Evolutionary conservation across 2,797 vertebrate genomes (phyloP).

Genomic region (Sorex maritimensis): DNA sequence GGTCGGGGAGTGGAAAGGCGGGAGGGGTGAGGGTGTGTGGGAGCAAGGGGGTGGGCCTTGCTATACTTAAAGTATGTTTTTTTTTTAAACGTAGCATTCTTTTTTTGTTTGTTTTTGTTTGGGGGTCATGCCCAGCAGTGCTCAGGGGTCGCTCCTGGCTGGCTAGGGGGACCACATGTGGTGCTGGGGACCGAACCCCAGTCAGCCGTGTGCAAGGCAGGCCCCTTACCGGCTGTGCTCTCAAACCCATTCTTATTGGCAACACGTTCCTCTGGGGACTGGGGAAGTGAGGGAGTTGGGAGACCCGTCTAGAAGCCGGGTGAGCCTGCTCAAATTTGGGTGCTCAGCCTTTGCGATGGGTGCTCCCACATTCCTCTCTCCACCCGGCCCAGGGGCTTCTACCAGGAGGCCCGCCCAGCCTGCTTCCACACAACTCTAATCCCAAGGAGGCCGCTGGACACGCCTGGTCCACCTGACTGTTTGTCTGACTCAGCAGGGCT

Average conservation of each 20-base stretch:
- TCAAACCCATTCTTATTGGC: background rate
- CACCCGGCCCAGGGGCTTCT: background rate
- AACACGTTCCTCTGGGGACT: slow-evolving; percentile 1
- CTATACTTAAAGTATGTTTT: background rate
- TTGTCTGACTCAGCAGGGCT: slow-evolving; percentile 19
- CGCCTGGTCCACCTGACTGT: background rate
- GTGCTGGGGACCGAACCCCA: no score
- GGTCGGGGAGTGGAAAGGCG: no score
- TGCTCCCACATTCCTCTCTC: background rate
- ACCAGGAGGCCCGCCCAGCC: background rate
- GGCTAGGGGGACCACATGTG: no score
- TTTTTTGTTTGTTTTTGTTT: background rate
- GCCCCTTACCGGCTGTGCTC: background rate
- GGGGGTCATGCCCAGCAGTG: background rate
- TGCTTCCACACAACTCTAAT: background rate
- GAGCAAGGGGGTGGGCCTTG: background rate
- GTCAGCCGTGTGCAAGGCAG: background rate
- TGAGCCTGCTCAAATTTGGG: background rate
- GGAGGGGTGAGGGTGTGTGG: background rate
- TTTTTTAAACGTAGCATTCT: background rate
- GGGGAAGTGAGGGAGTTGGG: background rate
- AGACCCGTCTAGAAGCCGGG: background rate
- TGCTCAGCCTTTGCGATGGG: background rate
- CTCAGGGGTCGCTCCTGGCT: background rate
- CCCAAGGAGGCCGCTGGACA: background rate